Evolutionary conservation across 2,113 vertebrate genomes (phyloP), one percentile per base, ranked within the genome.

Genomic region (Lasiurus cinereus): DNA sequence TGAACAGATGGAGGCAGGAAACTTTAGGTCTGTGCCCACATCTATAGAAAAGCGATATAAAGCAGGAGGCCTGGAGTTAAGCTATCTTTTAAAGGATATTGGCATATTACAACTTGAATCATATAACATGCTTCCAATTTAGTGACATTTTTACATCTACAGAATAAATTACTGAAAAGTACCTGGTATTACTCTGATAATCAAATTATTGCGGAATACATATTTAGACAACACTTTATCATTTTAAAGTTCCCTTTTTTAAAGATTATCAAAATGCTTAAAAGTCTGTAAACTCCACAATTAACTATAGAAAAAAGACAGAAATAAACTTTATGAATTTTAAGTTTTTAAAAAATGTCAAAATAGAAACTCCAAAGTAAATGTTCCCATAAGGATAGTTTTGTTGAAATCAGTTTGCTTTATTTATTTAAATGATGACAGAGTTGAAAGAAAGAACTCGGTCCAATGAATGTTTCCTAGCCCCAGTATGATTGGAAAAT

Each of bases 161-260:
- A 52, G 94, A 97, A 96, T 96, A 96, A 96, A 97, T 96, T 96
- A 96, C 70, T 96, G 76, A 94, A 96, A 96, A 96, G 8, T 79
- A 91, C 83, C 79, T 95, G 91, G 54, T 89, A 95, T 87, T 95
- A 93, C 56, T 93, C 93, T 91, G 85, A 77, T 90, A 70, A 97
- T 90, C 39, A 66, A 84, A 96, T 96, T 94, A 93, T 82, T 94
- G 84, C 70, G 39, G 85, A 86, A 90, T 85, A 96, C 85, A 85
- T 97, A 93, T 97, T 97, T 96, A 96, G 88, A 95, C 83, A 97
- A 95, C 82, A 89, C 67, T 90, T 95, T 95, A 93, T 92, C 80
- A 92, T 92, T 92, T 94, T 88, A 82, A 95, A 93, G 21, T 36
- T 94, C 92, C 56, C 46, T 70, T 94, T 94, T 80, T 94, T 84